A percentile compares a stretch with the other conserved stretches of the same genome.
Evolutionary conservation across 2,797 vertebrate genomes (phyloP).

Genomic region (Clarias laeviceps): DNA sequence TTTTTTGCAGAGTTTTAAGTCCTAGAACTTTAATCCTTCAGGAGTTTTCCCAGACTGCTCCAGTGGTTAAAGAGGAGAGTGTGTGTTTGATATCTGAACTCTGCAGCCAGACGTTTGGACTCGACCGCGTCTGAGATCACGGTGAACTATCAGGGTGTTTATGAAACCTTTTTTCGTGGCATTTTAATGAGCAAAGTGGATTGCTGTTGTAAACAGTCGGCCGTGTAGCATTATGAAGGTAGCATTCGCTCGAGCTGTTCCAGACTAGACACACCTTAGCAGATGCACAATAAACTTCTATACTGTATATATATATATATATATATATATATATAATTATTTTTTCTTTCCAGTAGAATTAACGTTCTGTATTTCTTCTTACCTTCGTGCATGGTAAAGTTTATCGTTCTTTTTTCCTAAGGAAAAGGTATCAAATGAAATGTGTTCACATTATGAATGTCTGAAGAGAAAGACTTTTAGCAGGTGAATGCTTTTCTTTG

Average conservation of each 20-base stretch:
- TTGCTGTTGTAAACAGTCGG: constrained; percentile 14
- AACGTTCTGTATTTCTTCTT: constrained; percentile 54
- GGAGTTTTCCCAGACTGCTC: background rate
- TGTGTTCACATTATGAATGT: constrained; percentile 71
- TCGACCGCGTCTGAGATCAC: constrained; percentile 10
- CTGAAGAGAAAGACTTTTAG: background rate
- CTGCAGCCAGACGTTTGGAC: background rate
- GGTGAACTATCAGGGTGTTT: constrained; percentile 40
- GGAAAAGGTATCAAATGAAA: constrained; percentile 73
- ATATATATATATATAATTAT: no score
- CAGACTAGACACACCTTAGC: background rate
- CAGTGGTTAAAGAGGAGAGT: background rate
- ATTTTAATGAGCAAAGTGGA: constrained; percentile 30
- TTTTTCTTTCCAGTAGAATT: background rate
- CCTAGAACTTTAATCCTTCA: no score
- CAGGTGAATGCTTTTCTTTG: constrained; percentile 56
- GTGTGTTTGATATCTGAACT: background rate
- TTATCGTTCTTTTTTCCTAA: constrained; percentile 77
- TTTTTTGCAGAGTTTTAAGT: no score
- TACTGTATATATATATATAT: background rate
- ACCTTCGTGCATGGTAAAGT: constrained; percentile 76
- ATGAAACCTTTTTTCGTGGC: constrained; percentile 9
- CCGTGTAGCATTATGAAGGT: constrained; percentile 30
- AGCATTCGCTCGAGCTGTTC: constrained; percentile 20
- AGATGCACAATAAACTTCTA: background rate